Percentiles rank a stretch among this genome's conserved stretches.
Conservation (phyloP, 1,140 invertebrate species). For the Anoplolepis gracilipes region DNA sequence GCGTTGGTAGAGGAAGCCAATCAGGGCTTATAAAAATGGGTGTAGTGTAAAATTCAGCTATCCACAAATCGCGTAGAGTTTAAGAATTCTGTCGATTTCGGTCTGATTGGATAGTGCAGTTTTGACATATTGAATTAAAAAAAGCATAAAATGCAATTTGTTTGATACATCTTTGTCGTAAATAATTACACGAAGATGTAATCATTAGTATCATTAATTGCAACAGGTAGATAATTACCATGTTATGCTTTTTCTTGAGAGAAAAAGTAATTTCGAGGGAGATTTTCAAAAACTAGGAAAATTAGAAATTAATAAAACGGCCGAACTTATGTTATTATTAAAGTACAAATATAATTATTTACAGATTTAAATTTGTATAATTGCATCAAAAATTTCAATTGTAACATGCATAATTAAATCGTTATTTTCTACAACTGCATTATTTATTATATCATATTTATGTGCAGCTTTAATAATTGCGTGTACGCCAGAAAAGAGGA, state of each 20-base stretch:
- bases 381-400: neutral
- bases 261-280: slow-evolving; percentile 6
- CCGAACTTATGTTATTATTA: slow-evolving; percentile 10
- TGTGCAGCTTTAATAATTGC: slow-evolving; percentile 39
- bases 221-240: neutral
- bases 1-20: slow-evolving; percentile 86
- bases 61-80: slow-evolving; percentile 37
- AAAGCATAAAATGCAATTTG: slow-evolving; percentile 4
- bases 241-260: neutral
- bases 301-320: neutral
- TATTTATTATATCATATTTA: slow-evolving; percentile 17
- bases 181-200: slow-evolving; percentile 11
- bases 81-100: slow-evolving; percentile 35
- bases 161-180: neutral
- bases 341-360: slow-evolving; percentile 51
- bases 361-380: slow-evolving; percentile 20
- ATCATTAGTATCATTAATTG: neutral
- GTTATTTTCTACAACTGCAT: slow-evolving; percentile 20
- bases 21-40: slow-evolving; percentile 86
- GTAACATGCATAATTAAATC: slow-evolving; percentile 30
- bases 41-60: slow-evolving; percentile 74
- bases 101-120: slow-evolving; percentile 46
- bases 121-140: slow-evolving; percentile 21
- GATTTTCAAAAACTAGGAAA: slow-evolving; percentile 32
- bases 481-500: slow-evolving; percentile 20